Conservation (phyloP, 2,888 invertebrate species). For the Cyaniris semiargus region DNA sequence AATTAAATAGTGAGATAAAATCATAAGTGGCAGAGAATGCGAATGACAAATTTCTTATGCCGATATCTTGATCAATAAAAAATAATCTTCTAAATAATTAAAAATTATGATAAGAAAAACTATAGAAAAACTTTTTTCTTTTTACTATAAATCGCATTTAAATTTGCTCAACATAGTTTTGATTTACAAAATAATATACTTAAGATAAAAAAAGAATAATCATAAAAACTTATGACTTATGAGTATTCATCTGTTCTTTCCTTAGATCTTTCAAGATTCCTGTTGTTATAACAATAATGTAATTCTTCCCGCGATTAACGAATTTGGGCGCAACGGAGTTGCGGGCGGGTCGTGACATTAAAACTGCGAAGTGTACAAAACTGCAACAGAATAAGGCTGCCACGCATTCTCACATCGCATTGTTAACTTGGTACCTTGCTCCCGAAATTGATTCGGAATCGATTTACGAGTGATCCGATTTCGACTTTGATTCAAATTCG, state of each 20-base stretch:
- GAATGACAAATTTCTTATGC: not conserved
- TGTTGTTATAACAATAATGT: not conserved
- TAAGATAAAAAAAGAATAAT: not conserved
- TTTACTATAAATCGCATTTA: not conserved
- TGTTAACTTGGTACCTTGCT: too few species aligned
- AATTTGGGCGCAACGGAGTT: too few species aligned
- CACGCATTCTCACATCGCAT: too few species aligned
- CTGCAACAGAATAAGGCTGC: too few species aligned
- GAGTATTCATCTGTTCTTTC: not conserved
- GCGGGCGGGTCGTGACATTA: too few species aligned
- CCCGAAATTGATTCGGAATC: too few species aligned
- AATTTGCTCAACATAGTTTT: not conserved
- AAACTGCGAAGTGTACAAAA: too few species aligned
- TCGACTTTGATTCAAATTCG: too few species aligned
- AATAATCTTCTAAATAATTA: not conserved
- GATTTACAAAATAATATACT: not conserved
- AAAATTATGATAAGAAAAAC: not conserved
- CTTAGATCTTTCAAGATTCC: not conserved
- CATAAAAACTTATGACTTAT: not conserved
- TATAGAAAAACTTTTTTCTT: not conserved
- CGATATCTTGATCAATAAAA: slow-evolving; percentile 8
- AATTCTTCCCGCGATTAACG: not conserved
- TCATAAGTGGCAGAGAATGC: not conserved
- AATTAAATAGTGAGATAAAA: slow-evolving; percentile 8
- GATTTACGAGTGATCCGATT: too few species aligned